These are phyloP conservation scores for Porites lutea DNA, from an alignment of 64 coral and sea anemone species.

Conservation along the genomic window DNA sequence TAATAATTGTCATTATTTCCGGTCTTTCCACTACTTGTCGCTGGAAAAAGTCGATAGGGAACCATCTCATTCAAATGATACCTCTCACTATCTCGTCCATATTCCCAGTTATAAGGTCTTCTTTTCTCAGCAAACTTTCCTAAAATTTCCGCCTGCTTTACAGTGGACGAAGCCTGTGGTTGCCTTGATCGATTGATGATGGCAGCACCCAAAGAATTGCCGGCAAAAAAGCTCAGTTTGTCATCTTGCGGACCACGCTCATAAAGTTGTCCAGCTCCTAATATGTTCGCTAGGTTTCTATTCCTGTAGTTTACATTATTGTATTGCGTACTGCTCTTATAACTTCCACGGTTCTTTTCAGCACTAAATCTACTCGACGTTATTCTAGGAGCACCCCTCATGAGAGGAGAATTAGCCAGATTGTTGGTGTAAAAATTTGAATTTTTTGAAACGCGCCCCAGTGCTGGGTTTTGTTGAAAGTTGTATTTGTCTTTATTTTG, in stretches of 20 bases:
- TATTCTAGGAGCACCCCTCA: neutral
- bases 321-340: no score
- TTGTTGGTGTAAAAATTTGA: neutral
- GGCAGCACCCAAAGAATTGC: neutral
- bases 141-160: constrained; percentile 17
- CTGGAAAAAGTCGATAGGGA: neutral
- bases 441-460: neutral
- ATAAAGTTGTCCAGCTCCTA: neutral
- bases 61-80: neutral
- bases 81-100: neutral
- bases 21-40: neutral
- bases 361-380: neutral
- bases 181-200: neutral
- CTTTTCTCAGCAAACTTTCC: neutral
- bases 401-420: neutral
- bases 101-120: neutral
- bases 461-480: neutral
- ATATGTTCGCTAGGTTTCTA: neutral
- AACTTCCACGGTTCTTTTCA: neutral
- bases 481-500: neutral
- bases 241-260: neutral
- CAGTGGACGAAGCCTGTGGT: neutral
- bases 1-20: neutral
- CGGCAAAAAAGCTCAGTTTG: constrained; percentile 11
- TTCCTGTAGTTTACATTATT: neutral